These are phyloP conservation scores for Zaprionus bogoriensis DNA, from an alignment of 2,888 invertebrate genomes.

Conservation along the genomic window DNA sequence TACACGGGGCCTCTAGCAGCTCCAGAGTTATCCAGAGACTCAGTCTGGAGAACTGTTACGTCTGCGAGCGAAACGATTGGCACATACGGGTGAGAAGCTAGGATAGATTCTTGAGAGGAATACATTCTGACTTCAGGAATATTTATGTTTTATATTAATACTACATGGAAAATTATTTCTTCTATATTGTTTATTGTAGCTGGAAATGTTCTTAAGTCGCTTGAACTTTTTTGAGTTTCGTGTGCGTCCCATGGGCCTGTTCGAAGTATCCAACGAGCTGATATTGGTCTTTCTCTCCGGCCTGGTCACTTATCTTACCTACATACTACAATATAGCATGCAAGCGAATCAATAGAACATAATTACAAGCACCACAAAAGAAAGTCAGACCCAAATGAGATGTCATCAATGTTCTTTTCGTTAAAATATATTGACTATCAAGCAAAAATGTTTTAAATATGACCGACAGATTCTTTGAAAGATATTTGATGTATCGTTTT, in stretches of 20 bases:
- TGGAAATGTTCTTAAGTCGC: conserved; percentile 57
- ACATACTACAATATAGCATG: conserved; percentile 49
- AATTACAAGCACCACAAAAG: too few relatives aligned
- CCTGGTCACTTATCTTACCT: conserved; percentile 58
- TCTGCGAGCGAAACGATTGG: conserved; percentile 42
- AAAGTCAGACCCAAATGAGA: too few relatives aligned
- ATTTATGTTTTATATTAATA: neutral
- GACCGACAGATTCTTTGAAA: too few relatives aligned
- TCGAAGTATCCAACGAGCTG: conserved; percentile 63
- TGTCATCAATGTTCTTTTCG: too few relatives aligned
- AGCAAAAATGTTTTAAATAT: too few relatives aligned
- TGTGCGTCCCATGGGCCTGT: conserved; percentile 52
- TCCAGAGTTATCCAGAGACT: conserved; percentile 37
- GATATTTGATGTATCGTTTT: too few relatives aligned
- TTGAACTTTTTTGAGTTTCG: conserved; percentile 57
- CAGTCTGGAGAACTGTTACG: conserved; percentile 52
- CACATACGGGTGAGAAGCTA: conserved; percentile 39
- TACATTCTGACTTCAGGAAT: neutral
- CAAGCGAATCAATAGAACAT: conserved; percentile 25
- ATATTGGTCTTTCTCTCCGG: conserved; percentile 56
- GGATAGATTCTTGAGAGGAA: too few relatives aligned
- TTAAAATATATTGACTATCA: too few relatives aligned
- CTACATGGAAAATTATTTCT: too few relatives aligned
- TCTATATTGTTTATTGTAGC: conserved; percentile 28
- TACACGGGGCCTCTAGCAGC: conserved; percentile 45